Base-by-base conservation (phyloP, 2,888 invertebrate species). In the Oscheius sp. region DNA sequence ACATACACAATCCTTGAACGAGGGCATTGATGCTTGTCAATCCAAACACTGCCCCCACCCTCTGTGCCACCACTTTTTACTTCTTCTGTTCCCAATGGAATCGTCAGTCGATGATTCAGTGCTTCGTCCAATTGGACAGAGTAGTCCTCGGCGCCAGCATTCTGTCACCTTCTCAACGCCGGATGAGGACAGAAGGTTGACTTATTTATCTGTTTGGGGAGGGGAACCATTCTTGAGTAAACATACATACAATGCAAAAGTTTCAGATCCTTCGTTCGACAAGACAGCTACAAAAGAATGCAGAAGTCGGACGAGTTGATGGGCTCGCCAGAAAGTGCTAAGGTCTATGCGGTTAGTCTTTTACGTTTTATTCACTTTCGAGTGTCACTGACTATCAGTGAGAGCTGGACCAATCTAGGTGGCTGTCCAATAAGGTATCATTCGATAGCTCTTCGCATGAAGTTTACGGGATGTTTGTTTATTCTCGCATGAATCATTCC, bases 241-340 rank as follows among this genome's bases (percentile, higher is more conserved):
- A 47, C 32, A 47, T 10, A 65, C 21, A 48, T 51, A 65, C 10
- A 63, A 13, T 13, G 4, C 35, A 47, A 21, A 65, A 48, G 47
- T 85, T 87, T 42, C 77, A 88, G 88, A 70, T 87, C 87, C 0
- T 78, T 88, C 42, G 80, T 79, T 2, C 75, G 88, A 47, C 87
- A 88, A 74, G 88, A 88, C 76, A 86, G 86, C 70, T 88, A 88
- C 70, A 78, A 83, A 59, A 79, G 82, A 35, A 88, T 88, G 88
- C 87, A 87, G 68, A 80, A 79, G n/a, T 81, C 79, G 1, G 75
- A 71, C 55, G 75, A 71, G 29, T 9, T 62, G 11, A 57, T 71
- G 50, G 59, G 65, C 47, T 68, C 74, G n/a, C 29, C 42, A n/a
- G 73, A 75, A 37, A 71, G 42, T 68, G 53, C 68, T 13, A 68